phyloP scores from a whole-genome alignment of 1,140 invertebrate genomes.

The Psix sp. region DNA sequence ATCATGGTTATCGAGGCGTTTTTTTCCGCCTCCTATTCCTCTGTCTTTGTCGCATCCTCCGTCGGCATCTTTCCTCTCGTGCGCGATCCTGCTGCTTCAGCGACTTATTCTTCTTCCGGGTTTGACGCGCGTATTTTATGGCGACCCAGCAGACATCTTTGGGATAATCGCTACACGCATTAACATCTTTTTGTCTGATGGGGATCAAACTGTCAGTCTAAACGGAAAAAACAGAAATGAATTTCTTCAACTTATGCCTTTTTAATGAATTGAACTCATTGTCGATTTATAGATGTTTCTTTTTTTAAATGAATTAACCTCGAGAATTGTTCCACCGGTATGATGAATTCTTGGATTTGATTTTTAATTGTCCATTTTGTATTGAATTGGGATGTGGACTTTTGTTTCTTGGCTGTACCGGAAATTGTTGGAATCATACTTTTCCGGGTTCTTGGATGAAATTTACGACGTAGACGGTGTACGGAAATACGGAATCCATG shows the following conservation, averaged over 20 bases:
- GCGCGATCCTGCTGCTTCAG: slow-evolving; percentile 45
- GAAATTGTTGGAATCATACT: slow-evolving; percentile 14
- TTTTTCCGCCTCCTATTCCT: slow-evolving; percentile 25
- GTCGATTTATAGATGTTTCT: no score
- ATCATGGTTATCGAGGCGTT: slow-evolving; percentile 61
- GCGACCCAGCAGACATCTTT: slow-evolving; percentile 31
- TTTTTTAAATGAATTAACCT: no score
- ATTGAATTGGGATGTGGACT: no score
- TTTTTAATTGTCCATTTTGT: background rate
- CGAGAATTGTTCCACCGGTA: no score
- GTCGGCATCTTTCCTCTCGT: slow-evolving; percentile 36
- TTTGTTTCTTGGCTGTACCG: background rate
- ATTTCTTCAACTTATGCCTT: no score
- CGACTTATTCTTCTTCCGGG: slow-evolving; percentile 56
- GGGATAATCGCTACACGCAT: slow-evolving; percentile 33
- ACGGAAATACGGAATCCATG: slow-evolving; percentile 14
- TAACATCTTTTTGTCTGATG: slow-evolving; percentile 33
- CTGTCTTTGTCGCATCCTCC: slow-evolving; percentile 17
- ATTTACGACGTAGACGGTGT: slow-evolving; percentile 26
- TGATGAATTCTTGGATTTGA: no score
- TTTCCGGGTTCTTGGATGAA: slow-evolving; percentile 5
- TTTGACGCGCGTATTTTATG: slow-evolving; percentile 47
- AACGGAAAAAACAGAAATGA: slow-evolving; percentile 8
- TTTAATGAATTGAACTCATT: no score
- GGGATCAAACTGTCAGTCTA: slow-evolving; percentile 16